Percentiles rank a stretch among this genome's conserved stretches.
Evolutionary conservation across 2,888 invertebrate species (phyloP).

Genomic region (Ditula angustiorana): DNA sequence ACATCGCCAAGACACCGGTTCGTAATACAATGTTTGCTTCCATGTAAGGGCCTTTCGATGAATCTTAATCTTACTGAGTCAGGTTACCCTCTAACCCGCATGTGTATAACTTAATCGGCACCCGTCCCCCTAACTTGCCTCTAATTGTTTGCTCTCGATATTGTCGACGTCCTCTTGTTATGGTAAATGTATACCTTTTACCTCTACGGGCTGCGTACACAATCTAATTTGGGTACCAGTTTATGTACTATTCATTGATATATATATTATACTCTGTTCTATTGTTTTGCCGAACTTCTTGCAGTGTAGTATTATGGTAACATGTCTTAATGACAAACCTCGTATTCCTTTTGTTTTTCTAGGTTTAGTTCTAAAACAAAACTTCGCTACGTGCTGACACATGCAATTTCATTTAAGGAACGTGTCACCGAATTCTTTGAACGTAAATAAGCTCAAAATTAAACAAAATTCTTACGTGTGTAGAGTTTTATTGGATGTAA

Average conservation of each 20-base stretch:
- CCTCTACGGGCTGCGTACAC: conserved; percentile 31
- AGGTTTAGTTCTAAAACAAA: background rate
- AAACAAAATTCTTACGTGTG: conserved; percentile 52
- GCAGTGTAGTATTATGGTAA: no score
- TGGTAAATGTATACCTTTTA: conserved; percentile 66
- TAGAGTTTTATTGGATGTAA: conserved; percentile 61
- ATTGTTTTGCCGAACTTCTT: background rate
- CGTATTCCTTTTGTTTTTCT: background rate
- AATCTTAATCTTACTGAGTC: conserved; percentile 83
- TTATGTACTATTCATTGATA: conserved; percentile 31
- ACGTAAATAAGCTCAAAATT: conserved; percentile 48
- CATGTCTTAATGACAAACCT: no score
- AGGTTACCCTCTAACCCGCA: conserved; percentile 82
- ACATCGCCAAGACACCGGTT: conserved; percentile 79
- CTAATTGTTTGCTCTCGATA: conserved; percentile 85
- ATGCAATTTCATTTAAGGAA: conserved; percentile 23
- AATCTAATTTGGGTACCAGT: conserved; percentile 31
- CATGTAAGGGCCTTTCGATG: conserved; percentile 81
- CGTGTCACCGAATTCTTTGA: background rate
- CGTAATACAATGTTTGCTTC: conserved; percentile 82
- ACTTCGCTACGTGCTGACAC: conserved; percentile 45
- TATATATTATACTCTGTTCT: conserved; percentile 17
- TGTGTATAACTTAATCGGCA: conserved; percentile 84
- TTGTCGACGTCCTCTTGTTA: conserved; percentile 74
- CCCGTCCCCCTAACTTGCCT: conserved; percentile 75